Conservation (phyloP, 2,113 vertebrate species). For the Chinchilla lanigera region DNA sequence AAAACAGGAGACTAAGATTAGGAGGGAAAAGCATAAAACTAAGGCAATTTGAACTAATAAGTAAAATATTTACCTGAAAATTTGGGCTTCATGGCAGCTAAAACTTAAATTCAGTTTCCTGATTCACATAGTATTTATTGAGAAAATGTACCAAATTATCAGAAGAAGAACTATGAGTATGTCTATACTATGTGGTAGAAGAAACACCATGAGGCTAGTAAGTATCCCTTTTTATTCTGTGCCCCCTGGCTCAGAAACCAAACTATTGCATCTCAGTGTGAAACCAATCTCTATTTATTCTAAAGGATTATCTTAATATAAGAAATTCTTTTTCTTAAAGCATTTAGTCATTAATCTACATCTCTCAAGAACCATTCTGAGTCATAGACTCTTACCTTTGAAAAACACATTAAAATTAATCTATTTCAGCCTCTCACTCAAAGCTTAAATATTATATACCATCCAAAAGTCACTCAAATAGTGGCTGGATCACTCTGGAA, state of each 20-base stretch:
- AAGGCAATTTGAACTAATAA: neutral
- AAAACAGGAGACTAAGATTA: neutral
- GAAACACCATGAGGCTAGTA: neutral
- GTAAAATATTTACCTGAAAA: neutral
- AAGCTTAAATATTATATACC: neutral
- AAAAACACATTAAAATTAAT: neutral
- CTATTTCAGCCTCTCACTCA: neutral
- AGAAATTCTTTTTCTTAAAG: neutral
- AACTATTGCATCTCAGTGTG: neutral
- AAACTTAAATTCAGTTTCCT: neutral
- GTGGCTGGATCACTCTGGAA: neutral
- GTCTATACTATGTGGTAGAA: neutral
- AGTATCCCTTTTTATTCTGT: neutral
- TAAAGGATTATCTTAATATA: neutral
- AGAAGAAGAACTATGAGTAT: neutral
- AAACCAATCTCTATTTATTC: constrained; percentile 19
- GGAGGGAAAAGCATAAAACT: neutral
- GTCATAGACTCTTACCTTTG: neutral
- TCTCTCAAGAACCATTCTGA: constrained; percentile 26
- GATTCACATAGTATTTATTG: neutral
- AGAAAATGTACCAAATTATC: constrained; percentile 2
- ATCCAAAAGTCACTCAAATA: neutral
- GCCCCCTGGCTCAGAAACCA: neutral
- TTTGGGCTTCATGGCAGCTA: neutral
- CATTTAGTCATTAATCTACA: neutral